These are phyloP conservation scores for Listronotus bonariensis DNA, from an alignment of 1,140 invertebrate genomes.

Conservation along the genomic window DNA sequence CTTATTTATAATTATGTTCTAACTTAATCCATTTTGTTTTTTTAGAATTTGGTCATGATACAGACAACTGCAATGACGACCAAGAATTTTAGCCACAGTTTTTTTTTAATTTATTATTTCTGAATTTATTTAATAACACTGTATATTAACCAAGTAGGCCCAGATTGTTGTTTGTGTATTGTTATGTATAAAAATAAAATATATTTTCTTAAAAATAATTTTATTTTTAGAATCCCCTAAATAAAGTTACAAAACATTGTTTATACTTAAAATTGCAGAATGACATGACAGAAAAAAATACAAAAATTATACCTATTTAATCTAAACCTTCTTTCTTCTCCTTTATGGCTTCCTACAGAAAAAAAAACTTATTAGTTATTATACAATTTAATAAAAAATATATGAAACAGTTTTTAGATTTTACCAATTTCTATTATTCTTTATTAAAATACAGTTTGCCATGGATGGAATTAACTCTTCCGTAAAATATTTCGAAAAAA, in stretches of 20 bases:
- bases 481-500: too few species aligned
- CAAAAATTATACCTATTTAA: conserved; percentile 60
- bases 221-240: conserved; percentile 23
- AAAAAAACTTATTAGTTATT: background rate
- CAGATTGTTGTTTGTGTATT: conserved; percentile 20
- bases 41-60: conserved; percentile 52
- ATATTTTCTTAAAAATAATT: conserved; percentile 32
- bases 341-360: conserved; percentile 80
- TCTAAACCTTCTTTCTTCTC: conserved; percentile 85
- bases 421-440: too few species aligned
- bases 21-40: conserved; percentile 33
- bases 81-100: conserved; percentile 46
- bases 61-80: conserved; percentile 50
- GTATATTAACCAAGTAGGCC: conserved; percentile 14
- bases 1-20: conserved; percentile 1
- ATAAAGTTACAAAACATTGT: conserved; percentile 28
- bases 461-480: too few species aligned
- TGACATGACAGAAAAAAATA: too few species aligned
- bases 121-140: conserved; percentile 19
- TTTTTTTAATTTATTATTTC: conserved; percentile 46
- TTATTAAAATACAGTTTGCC: too few species aligned
- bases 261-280: too few species aligned
- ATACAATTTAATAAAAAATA: too few species aligned
- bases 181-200: conserved; percentile 23
- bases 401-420: too few species aligned